Evolutionary conservation across 2,113 vertebrate genomes (phyloP).

Genomic region (Pluvialis apricaria): DNA sequence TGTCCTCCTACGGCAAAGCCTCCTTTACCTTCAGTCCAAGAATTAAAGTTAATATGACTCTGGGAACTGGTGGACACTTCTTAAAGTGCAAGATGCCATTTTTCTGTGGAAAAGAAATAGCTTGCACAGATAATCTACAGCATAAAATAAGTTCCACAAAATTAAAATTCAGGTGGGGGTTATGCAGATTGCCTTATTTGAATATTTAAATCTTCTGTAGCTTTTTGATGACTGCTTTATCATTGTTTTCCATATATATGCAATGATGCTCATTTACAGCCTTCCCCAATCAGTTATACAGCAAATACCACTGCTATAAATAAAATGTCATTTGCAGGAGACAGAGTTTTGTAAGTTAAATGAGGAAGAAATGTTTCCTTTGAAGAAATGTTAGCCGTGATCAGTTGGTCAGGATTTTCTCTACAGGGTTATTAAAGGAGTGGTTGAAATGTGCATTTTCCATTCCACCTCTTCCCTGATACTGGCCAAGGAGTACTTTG

Average conservation of each 20-base stretch:
- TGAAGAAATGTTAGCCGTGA: background rate
- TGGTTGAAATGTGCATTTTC: background rate
- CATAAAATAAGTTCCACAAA: slow-evolving; percentile 38
- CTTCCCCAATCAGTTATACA: slow-evolving; percentile 65
- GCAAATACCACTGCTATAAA: slow-evolving; percentile 66
- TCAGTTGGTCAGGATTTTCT: slow-evolving; percentile 24
- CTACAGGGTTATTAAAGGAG: background rate
- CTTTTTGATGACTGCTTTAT: slow-evolving; percentile 70
- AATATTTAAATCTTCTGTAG: slow-evolving; percentile 65
- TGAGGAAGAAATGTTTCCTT: slow-evolving; percentile 47
- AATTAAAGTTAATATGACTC: background rate
- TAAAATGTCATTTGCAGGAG: slow-evolving; percentile 64
- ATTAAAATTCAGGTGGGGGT: slow-evolving; percentile 60
- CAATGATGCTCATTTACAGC: slow-evolving; percentile 55
- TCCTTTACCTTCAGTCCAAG: background rate
- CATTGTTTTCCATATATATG: slow-evolving; percentile 56
- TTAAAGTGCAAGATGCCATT: background rate
- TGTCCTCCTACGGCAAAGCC: background rate
- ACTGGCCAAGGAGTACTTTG: background rate
- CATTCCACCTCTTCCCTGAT: background rate
- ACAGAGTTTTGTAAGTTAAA: slow-evolving; percentile 59
- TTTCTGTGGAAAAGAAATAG: background rate
- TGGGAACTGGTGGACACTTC: background rate
- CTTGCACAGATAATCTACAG: background rate
- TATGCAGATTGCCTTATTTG: slow-evolving; percentile 60